Conservation (phyloP, 2,797 vertebrate species). For the Nasua narica region DNA sequence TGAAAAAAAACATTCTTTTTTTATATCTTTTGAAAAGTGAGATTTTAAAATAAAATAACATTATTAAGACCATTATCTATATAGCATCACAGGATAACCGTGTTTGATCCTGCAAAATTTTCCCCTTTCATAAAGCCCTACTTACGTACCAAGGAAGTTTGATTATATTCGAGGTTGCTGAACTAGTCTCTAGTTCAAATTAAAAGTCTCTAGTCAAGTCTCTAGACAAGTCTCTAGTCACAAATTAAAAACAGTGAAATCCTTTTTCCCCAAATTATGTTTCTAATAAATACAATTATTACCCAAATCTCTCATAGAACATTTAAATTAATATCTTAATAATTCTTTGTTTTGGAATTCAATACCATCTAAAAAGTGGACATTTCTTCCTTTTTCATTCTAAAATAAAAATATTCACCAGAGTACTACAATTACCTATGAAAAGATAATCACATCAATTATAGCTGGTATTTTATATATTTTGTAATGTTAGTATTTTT, state of each 20-base stretch:
- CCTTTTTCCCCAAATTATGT: background rate
- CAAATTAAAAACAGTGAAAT: background rate
- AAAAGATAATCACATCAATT: slow-evolving; percentile 18
- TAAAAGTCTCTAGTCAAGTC: no score
- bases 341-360: background rate
- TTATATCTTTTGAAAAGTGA: slow-evolving; percentile 5
- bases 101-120: background rate
- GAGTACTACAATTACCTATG: background rate
- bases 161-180: background rate
- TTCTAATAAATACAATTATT: background rate
- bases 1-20: background rate
- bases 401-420: slow-evolving; percentile 18
- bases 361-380: background rate
- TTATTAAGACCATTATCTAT: slow-evolving; percentile 12
- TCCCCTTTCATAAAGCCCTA: background rate
- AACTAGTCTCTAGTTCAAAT: background rate
- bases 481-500: slow-evolving; percentile 35
- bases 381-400: background rate
- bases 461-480: background rate
- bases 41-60: slow-evolving; percentile 19
- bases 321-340: background rate
- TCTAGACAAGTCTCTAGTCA: no score
- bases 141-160: background rate
- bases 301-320: background rate
- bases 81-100: background rate